phyloP scores from a whole-genome alignment of 2,113 vertebrate species.

The Hippolais icterina region DNA sequence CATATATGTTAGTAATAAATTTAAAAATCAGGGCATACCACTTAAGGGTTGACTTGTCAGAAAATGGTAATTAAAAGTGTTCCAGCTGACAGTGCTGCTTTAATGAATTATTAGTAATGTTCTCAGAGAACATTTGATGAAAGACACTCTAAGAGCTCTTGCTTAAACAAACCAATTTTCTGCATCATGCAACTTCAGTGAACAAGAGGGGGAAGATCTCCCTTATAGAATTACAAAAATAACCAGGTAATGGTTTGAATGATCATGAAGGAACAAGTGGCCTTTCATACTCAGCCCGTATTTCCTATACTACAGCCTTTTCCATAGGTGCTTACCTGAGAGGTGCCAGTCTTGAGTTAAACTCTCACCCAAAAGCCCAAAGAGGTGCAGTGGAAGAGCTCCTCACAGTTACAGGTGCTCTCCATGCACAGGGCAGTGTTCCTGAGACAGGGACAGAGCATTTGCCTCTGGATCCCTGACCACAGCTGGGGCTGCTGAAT shows the following conservation, averaged over 20 bases:
- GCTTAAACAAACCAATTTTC: constrained; percentile 49
- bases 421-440: background rate
- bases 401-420: background rate
- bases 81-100: constrained; percentile 43
- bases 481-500: background rate
- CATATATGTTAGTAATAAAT: background rate
- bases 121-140: background rate
- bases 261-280: background rate
- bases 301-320: background rate
- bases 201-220: background rate
- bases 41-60: constrained; percentile 47
- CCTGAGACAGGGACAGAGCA: background rate
- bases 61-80: constrained; percentile 50
- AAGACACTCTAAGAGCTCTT: background rate
- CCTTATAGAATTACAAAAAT: background rate
- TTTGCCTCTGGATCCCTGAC: background rate
- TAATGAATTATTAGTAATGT: constrained; percentile 60
- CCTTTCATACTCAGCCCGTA: rapidly evolving
- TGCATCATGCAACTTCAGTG: background rate
- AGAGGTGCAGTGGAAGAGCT: background rate
- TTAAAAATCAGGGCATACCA: constrained; percentile 35
- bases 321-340: background rate
- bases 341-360: background rate
- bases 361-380: background rate
- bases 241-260: background rate